phyloP scores from a whole-genome alignment of 2,113 vertebrate species.

The Puma concolor region DNA sequence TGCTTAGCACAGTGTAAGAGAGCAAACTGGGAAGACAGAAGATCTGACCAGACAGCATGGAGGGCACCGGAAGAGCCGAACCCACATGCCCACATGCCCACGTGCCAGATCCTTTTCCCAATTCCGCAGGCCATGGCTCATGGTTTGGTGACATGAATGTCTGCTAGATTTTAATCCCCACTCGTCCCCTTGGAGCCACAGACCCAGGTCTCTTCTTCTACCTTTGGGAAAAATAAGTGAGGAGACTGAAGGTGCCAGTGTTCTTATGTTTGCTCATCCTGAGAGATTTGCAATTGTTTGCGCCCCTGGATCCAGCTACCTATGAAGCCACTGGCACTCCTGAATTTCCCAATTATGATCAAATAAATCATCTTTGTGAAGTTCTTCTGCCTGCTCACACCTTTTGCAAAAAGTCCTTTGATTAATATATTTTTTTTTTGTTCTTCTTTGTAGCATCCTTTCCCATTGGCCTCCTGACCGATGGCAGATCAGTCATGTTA shows the following conservation, averaged over 20 bases:
- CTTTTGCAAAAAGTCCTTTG: not conserved
- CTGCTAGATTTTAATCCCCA: not conserved
- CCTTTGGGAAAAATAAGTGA: not conserved
- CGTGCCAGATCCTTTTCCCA: not conserved
- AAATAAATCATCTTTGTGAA: not conserved
- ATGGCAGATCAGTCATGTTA: not conserved
- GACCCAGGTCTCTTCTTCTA: not conserved
- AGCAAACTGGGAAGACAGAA: not conserved
- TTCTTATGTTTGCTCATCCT: not conserved
- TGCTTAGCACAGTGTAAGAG: not conserved
- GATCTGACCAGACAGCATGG: not conserved
- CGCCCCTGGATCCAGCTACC: not conserved
- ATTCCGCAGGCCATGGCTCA: not conserved
- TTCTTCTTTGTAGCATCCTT: not conserved
- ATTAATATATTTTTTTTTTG: not conserved
- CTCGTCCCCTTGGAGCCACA: not conserved
- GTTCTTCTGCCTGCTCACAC: not conserved
- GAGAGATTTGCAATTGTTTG: not conserved
- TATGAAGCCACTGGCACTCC: not conserved
- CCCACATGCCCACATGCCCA: not conserved
- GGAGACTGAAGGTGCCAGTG: fast-evolving
- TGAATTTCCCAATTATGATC: not conserved
- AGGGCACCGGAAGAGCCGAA: not conserved
- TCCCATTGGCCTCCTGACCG: not conserved
- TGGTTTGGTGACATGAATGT: not conserved